Base-by-base conservation (phyloP, 2,888 invertebrate species). In the Bimastos eiseni region DNA sequence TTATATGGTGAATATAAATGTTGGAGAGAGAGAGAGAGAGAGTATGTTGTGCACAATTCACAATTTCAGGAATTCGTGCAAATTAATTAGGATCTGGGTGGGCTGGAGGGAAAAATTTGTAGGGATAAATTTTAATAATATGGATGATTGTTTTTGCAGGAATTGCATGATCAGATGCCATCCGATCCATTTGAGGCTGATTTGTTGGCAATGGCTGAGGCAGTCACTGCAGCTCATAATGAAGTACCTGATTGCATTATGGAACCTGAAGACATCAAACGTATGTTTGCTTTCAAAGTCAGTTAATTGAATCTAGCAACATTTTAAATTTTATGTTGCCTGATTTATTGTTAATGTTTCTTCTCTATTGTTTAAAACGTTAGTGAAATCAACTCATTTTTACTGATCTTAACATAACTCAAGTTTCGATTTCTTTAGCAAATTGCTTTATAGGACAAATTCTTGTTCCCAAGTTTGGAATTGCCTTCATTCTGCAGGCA, bases 131-230 rank as follows among this genome's bases (percentile, higher is more conserved):
- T n/a, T n/a, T n/a, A n/a, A n/a, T n/a, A n/a, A n/a, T n/a, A n/a
- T n/a, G n/a, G n/a, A n/a, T 70, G 13, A 70, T 70, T 70, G 70
- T 70, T 70, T n/a, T 21, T 86, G 86, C 37, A 86, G 86, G 86
- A 86, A 34, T 24, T 86, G 37, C 86, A 86, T 86, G 86, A 86
- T 86, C 86, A 86, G 86, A 86, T 86, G 86, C 36, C 70, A 70
- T 44, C 89, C n/a, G 55, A 37, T 34, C 89, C 89, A 19, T 89
- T 91, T 89, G 90, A 91, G 36, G 86, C 83, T 36, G 91, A 91
- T 37, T 49, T 91, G 44, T 34, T 91, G 90, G 55, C 89, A 33
- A 91, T 91, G 38, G 89, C 91, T 30, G 91, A 91, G 44, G 55
- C 90, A 19, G 90, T 91, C 84, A 41, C 36, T 37, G 37, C 33